A percentile compares a stretch with the other conserved stretches of the same genome.
phyloP scores from a whole-genome alignment of 2,797 vertebrate species.

The Microchirus variegatus region DNA sequence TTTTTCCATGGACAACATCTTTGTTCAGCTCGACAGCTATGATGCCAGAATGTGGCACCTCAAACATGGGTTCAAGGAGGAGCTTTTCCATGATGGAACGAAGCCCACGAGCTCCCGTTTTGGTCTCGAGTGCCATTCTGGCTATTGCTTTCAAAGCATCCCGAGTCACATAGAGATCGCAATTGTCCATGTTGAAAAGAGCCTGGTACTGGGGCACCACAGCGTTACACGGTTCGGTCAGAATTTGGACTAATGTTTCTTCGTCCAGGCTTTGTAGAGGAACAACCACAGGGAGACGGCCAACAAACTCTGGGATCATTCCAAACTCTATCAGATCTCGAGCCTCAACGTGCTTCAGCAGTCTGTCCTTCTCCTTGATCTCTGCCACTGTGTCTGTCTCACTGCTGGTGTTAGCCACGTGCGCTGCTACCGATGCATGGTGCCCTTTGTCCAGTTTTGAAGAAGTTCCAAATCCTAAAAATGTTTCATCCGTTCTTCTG shows the following conservation, averaged over 20 bases:
- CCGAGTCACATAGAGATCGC: constrained; percentile 92
- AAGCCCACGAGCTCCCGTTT: constrained; percentile 96
- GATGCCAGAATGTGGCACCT: constrained; percentile 97
- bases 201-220: constrained; percentile 97
- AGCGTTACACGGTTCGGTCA: constrained; percentile 95
- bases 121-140: constrained; percentile 92
- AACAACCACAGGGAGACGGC: constrained; percentile 94
- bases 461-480: constrained; percentile 94
- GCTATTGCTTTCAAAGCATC: constrained; percentile 94
- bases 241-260: constrained; percentile 91
- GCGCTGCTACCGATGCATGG: constrained; percentile 93
- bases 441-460: constrained; percentile 93
- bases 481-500: constrained; percentile 99
- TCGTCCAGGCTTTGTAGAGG: constrained; percentile 96
- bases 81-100: constrained; percentile 98
- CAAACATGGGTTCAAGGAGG: constrained; percentile 96
- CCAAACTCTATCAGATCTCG: constrained; percentile 97
- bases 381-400: constrained; percentile 92
- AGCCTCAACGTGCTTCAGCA: constrained; percentile 92
- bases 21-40: constrained; percentile 92
- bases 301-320: constrained; percentile 98
- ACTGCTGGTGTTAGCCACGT: constrained; percentile 89
- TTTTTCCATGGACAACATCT: constrained; percentile 95
- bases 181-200: constrained; percentile 99
- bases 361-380: constrained; percentile 93